Base-by-base conservation (phyloP, 2,888 invertebrate species). In the Onchidella celtica region DNA sequence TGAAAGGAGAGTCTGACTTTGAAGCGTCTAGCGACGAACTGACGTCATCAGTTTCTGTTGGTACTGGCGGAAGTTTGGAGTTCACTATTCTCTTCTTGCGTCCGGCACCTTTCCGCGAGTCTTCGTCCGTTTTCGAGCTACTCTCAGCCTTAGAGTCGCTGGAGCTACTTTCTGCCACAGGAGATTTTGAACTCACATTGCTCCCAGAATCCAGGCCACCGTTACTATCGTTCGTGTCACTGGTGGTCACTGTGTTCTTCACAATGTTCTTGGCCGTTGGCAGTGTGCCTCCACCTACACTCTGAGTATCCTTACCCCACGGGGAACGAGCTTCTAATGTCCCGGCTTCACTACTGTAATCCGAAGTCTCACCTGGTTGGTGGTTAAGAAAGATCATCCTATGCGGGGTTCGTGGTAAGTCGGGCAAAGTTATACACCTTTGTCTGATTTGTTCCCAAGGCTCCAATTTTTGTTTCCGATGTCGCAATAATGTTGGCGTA, bases 341-440 rank as follows among this genome's bases (percentile, higher is more conserved):
- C 0, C 21, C 70, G 2, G 11, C 24, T 0, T 68, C 81, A 2
- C 27, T 36, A 2, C 27, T 36, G 63, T 70, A 81, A 47, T 85
- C 85, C 4, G 74, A 73, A 40, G 80, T 83, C 65, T 84, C 85
- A 3, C 81, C 85, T 0, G 79, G 81, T 29, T 80, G 82, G 70
- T 81, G 79, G 61, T 84, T 82, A 34, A 83, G 66, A 57, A 84
- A 83, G 34, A 77, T 73, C 69, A 84, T 76, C 40, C 70, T 74
- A 38, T 77, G 79, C 3, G 79, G 70, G n/a, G 57, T 81, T 36
- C 69, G 40, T 1, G 81, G 79, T n/a, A 65, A 63, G 47, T 84
- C 82, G 0, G 85, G 85, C 0, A 86, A 81, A 57, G 79, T 76
- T 2, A 86, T 83, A 68, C 79, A 72, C 29, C 84, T 29, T n/a